Evolutionary conservation across 2,113 vertebrate species (phyloP).

Genomic region (Paracyprichromis sp.): DNA sequence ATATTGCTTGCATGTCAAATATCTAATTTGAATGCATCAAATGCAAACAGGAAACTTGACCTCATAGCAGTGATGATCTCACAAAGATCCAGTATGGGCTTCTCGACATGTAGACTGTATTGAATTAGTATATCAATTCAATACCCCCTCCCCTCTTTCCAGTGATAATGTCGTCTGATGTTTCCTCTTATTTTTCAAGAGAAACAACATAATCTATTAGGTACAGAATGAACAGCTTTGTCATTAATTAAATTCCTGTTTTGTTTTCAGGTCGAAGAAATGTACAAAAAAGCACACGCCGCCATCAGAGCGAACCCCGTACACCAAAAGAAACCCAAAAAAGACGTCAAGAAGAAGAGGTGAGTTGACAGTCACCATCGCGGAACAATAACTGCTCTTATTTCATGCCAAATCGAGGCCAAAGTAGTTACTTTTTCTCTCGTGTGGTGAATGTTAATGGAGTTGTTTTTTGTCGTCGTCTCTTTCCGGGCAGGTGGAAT

Average conservation of each 20-base stretch:
- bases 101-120: background rate
- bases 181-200: constrained; percentile 62
- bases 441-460: constrained; percentile 53
- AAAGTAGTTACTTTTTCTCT: background rate
- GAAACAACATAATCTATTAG: background rate
- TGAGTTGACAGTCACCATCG: constrained; percentile 37
- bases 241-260: background rate
- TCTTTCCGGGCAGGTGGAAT: constrained; percentile 82
- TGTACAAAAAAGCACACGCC: constrained; percentile 94
- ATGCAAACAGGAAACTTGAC: background rate
- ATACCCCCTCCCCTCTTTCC: background rate
- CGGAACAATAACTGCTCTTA: background rate
- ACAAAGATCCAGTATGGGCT: background rate
- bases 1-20: background rate
- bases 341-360: constrained; percentile 97
- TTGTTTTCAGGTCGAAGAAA: constrained; percentile 83
- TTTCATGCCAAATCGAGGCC: background rate
- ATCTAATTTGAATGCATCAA: background rate
- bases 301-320: constrained; percentile 88
- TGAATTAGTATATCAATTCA: background rate
- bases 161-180: constrained; percentile 57
- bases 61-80: background rate
- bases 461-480: background rate
- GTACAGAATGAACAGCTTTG: background rate
- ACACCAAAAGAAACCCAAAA: constrained; percentile 92